Conservation (phyloP, 2,797 vertebrate genomes). For the Malacoraja senta region DNA sequence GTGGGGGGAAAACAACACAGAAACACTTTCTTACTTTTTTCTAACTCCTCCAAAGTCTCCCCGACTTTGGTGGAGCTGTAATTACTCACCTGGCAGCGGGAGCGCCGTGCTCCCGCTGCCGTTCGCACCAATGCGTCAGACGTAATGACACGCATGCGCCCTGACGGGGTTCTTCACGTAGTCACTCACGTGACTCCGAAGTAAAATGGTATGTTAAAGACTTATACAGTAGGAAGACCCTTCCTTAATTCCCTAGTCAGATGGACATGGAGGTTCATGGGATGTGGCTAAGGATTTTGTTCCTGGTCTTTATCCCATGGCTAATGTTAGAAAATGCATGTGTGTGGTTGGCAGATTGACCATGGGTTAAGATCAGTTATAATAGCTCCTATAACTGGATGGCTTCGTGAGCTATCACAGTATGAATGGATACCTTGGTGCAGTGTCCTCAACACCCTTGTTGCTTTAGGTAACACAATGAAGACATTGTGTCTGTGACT, state of each 20-base stretch:
- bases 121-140: too few species aligned
- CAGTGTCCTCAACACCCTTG: not conserved
- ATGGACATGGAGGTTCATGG: not conserved
- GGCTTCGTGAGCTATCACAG: not conserved
- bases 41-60: too few species aligned
- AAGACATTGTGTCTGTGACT: not conserved
- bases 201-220: not conserved
- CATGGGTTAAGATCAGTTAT: not conserved
- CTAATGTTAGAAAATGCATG: not conserved
- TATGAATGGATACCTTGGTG: not conserved
- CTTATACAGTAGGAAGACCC: not conserved
- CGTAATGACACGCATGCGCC: too few species aligned
- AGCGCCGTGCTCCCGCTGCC: too few species aligned
- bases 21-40: too few species aligned
- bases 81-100: too few species aligned
- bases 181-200: too few species aligned
- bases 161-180: too few species aligned
- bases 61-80: too few species aligned
- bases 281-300: not conserved
- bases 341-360: not conserved
- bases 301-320: not conserved
- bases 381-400: not conserved
- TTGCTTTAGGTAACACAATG: not conserved
- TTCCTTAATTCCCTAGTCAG: not conserved
- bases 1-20: too few species aligned